A percentile compares a stretch with the other conserved stretches of the same genome.
These are phyloP conservation scores for Thinocorus orbignyianus DNA, from an alignment of 2,113 vertebrate species.

Conservation along the genomic window DNA sequence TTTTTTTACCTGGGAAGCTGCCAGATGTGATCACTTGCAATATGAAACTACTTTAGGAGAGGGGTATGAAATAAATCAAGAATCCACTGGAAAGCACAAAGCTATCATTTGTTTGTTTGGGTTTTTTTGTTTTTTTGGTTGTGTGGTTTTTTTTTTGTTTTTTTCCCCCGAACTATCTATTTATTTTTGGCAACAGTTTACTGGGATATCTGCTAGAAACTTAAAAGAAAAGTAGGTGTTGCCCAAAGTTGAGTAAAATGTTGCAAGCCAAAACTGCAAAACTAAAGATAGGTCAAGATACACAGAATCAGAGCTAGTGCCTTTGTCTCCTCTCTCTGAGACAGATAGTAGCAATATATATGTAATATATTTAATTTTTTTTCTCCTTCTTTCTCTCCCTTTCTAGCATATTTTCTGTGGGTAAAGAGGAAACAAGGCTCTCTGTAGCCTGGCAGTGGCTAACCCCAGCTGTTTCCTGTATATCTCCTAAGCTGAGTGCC, in stretches of 20 bases:
- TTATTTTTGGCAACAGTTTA: background rate
- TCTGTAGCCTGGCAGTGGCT: background rate
- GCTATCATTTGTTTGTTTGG: no score
- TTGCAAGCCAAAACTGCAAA: background rate
- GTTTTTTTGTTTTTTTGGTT: no score
- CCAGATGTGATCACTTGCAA: constrained; percentile 39
- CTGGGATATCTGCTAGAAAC: background rate
- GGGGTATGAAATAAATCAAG: background rate
- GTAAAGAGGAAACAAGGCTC: background rate
- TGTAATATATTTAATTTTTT: background rate
- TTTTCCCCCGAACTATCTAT: background rate
- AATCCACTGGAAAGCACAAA: background rate
- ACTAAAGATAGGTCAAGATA: background rate
- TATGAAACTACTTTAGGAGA: background rate
- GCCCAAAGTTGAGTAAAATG: background rate
- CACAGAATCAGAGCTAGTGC: background rate
- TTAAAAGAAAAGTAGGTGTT: background rate
- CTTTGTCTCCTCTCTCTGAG: background rate
- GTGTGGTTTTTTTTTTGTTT: no score
- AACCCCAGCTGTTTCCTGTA: background rate
- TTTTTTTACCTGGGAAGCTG: background rate
- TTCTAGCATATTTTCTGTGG: background rate
- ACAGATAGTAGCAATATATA: background rate
- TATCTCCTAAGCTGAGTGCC: background rate
- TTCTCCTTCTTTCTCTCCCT: background rate